Evolutionary conservation across 1,140 invertebrate genomes (phyloP), one percentile per base, ranked within the genome.

Genomic region (Oedothorax gibbosus): DNA sequence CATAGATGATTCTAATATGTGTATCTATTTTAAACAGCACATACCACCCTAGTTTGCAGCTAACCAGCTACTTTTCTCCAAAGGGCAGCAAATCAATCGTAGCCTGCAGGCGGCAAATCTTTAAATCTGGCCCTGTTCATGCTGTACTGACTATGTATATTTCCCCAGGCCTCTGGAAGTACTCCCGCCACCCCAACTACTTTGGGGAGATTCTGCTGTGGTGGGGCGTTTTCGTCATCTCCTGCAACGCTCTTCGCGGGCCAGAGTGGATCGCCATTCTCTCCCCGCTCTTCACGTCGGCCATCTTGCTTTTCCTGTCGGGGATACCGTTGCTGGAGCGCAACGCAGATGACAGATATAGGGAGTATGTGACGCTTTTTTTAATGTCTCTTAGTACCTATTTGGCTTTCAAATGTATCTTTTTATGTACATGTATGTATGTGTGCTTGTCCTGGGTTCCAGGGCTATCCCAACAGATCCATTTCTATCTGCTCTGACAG

Each of bases 151-250:
- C 12, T 66, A 50, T 35, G 0, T 89, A 88, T 73, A 88, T 89
- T 54, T 80, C 88, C 89, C 66, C 86, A 94, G 95, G 96, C 15
- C 90, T 98, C 12, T 98, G 97, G 97, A 93, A 94, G 62, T 89
- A 96, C 20, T 97, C 96, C 0, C 93, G 97, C 78, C 97, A 98
- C 91, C 97, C 97, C 0, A 98, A 98, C 90, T 98, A 98, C 89
- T 98, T 98, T 90, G 97, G 97, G 1, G 97, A 98, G 91, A 96
- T 98, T 50, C 91, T 96, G 0, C 91, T 98, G 0, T 98, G 97
- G 97, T 96, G 96, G 94, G 96, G 96, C 3, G 94, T 98, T 68
- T 98, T 97, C 89, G 92, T 96, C 56, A 96, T 97, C 89, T 95
- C 95, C 0, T 89, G 96, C 0, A 96, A 96, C 88, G 94, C 97